These are phyloP conservation scores for Silurus meridionalis DNA, from an alignment of 2,113 vertebrate genomes.

Conservation along the genomic window DNA sequence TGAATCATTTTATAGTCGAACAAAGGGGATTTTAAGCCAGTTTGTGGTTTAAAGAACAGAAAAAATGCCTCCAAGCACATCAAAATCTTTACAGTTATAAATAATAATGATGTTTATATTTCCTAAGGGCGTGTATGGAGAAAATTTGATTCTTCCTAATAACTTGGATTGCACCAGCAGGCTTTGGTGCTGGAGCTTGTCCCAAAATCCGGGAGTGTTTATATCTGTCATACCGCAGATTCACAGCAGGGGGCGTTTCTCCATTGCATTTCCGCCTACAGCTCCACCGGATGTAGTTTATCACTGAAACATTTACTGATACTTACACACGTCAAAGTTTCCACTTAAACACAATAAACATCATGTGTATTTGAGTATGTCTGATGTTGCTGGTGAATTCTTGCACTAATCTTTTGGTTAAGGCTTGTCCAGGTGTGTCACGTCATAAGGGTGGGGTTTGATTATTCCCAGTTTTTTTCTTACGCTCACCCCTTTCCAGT, in stretches of 20 bases:
- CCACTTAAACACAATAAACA: neutral
- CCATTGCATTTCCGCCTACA: conserved; percentile 18
- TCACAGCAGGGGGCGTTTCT: conserved; percentile 18
- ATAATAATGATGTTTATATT: too few species aligned
- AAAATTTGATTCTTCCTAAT: too few species aligned
- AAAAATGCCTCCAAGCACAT: neutral
- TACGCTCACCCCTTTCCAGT: too few species aligned
- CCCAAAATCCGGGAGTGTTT: conserved; percentile 4
- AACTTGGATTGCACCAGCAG: neutral
- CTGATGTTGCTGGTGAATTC: neutral
- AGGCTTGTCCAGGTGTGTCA: neutral
- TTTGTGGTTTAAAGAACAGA: neutral
- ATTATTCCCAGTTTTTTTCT: too few species aligned
- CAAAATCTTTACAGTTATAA: neutral
- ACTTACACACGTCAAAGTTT: neutral
- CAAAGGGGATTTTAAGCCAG: neutral
- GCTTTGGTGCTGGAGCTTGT: neutral
- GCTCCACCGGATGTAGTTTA: neutral
- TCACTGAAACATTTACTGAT: neutral
- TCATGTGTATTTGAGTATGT: neutral
- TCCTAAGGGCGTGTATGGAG: neutral
- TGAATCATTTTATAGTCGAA: neutral
- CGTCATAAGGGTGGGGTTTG: neutral
- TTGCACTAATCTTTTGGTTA: neutral
- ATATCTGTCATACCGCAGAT: neutral